Conservation (phyloP, 2,113 vertebrate species). For the Empidonax alnorum region DNA sequence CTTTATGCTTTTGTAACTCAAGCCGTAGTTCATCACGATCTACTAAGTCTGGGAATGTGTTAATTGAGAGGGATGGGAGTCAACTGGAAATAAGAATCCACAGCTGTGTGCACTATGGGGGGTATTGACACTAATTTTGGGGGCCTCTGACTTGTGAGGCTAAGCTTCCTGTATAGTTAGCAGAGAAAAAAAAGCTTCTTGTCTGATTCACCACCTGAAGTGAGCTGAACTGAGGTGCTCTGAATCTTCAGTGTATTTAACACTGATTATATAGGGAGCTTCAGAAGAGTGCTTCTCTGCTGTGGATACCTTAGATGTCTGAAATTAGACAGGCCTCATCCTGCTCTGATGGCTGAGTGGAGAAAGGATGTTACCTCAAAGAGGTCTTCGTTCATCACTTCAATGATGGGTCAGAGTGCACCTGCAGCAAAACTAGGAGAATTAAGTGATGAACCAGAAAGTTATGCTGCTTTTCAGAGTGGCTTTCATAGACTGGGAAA, state of each 20-base stretch:
- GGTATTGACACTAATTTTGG: not conserved
- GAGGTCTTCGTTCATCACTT: not conserved
- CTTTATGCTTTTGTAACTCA: not conserved
- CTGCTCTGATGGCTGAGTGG: not conserved
- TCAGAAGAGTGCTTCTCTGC: not conserved
- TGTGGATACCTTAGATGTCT: not conserved
- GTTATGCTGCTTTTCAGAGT: not conserved
- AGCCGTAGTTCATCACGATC: not conserved
- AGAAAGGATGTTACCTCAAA: not conserved
- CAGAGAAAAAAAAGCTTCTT: not conserved
- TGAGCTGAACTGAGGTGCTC: not conserved
- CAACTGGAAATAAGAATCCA: not conserved
- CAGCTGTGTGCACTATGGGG: not conserved
- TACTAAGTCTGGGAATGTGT: not conserved
- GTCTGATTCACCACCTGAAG: not conserved
- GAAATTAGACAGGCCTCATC: not conserved
- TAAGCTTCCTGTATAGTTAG: not conserved
- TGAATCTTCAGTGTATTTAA: not conserved
- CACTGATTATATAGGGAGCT: not conserved
- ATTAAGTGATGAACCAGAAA: not conserved
- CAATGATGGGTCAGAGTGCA: not conserved
- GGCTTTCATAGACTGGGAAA: not conserved
- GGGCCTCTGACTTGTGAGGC: not conserved
- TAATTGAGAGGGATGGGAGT: conserved; percentile 1
- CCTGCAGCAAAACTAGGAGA: not conserved